These are phyloP conservation scores for Drosophila ezoana DNA, from an alignment of 2,888 invertebrate species.

Conservation along the genomic window DNA sequence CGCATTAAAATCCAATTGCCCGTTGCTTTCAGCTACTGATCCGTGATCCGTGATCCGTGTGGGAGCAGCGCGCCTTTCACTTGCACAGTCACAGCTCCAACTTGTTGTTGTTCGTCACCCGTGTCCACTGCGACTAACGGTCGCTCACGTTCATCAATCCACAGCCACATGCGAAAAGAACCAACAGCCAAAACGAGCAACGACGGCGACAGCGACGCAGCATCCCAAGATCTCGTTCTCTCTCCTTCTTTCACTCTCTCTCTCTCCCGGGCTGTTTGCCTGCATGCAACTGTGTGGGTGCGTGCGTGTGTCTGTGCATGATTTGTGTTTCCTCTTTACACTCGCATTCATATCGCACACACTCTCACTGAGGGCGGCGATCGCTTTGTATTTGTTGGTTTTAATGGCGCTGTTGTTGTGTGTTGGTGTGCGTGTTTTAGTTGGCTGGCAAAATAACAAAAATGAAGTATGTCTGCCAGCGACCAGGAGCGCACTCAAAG, in stretches of 20 bases:
- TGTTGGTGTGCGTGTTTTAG: slow-evolving; percentile 43
- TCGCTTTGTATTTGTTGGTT: slow-evolving; percentile 72
- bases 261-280: slow-evolving; percentile 24
- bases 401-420: slow-evolving; percentile 78
- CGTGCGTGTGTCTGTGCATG: slow-evolving; percentile 27
- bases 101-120: slow-evolving; percentile 83
- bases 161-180: slow-evolving; percentile 57
- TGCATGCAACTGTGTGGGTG: slow-evolving; percentile 1
- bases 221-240: slow-evolving; percentile 60
- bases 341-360: slow-evolving; percentile 46
- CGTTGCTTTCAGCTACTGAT: slow-evolving; percentile 42
- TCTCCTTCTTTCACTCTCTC: slow-evolving; percentile 36
- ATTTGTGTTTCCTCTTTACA: slow-evolving; percentile 52
- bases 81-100: slow-evolving; percentile 61
- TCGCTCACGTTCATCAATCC: slow-evolving; percentile 60
- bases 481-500: slow-evolving; percentile 50
- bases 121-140: slow-evolving; percentile 82
- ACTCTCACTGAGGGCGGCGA: slow-evolving; percentile 62
- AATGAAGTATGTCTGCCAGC: slow-evolving; percentile 70
- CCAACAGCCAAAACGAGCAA: slow-evolving; percentile 43
- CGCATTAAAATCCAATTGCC: slow-evolving; percentile 50
- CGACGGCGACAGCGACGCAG: slow-evolving; percentile 46
- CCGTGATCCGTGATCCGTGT: slow-evolving; percentile 50
- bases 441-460: slow-evolving; percentile 66
- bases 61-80: slow-evolving; percentile 44